Base-by-base conservation (phyloP, 2,888 invertebrate genomes). In the Drosophila flavopinicola region DNA sequence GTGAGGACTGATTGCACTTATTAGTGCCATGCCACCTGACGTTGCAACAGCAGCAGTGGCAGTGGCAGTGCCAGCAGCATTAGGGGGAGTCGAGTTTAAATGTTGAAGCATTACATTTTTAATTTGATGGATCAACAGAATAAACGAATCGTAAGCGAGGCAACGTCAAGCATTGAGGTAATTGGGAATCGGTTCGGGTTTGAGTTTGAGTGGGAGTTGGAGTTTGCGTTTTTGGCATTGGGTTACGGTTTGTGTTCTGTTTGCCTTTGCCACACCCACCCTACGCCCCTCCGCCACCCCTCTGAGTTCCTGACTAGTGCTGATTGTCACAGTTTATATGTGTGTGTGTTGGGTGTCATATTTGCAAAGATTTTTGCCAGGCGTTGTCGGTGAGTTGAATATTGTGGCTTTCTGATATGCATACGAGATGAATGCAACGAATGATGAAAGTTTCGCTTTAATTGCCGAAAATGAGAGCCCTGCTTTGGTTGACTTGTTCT, bases 71-170 rank as follows among this genome's bases (percentile, higher is more conserved):
- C 49, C 49, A 51, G 27, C 37, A 11, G 66, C 41, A 65, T 69
- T 78, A 49, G 66, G 45, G 49, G 24, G 25, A 41, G 52, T 25
- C 49, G 64, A 53, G 72, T 74, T 69, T 77, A 87, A 89, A 88
- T 89, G 85, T 89, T 84, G 80, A 76, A 88, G 83, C 78, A 86
- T 75, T 78, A 78, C 76, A 79, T 86, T 88, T 89, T 88, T 89
- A 88, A 89, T 89, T 89, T 83, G 78, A 89, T 89, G 75, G 85
- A 89, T 88, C 90, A 89, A 89, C 88, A 89, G 88, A 88, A 85
- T 84, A 84, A 89, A 89, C 90, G 90, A 89, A 89, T 88, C 89
- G 88, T 84, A 85, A 80, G 86, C 73, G 86, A 83, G 65, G 51
- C 61, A 75, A 78, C 75, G 61, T 69, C 49, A 33, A 69, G 75